phyloP scores from a whole-genome alignment of 2,113 vertebrate genomes.

The Nematolebias whitei region DNA sequence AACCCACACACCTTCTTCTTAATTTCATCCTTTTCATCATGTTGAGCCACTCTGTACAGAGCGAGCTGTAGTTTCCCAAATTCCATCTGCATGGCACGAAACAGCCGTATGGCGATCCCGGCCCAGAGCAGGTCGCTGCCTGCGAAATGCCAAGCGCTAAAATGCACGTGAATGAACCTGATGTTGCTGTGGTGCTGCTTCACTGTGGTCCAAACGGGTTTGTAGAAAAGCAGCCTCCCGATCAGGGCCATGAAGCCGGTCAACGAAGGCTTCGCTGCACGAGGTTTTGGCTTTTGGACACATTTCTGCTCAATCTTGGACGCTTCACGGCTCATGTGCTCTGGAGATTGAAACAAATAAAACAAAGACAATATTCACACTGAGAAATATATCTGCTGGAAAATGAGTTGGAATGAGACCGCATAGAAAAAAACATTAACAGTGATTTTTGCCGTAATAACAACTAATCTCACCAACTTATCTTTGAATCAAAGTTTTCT shows the following conservation, averaged over 20 bases:
- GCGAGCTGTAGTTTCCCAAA: conserved; percentile 86
- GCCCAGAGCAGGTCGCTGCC: conserved; percentile 95
- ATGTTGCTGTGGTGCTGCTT: conserved; percentile 80
- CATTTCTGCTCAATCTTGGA: conserved; percentile 59
- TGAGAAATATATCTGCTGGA: no score
- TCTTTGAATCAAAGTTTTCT: no score
- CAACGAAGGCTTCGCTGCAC: conserved; percentile 43
- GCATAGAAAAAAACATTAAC: no score
- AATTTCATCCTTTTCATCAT: conserved; percentile 59
- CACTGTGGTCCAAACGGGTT: conserved; percentile 79
- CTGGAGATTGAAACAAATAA: conserved; percentile 62
- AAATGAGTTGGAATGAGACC: no score
- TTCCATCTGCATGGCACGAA: conserved; percentile 78
- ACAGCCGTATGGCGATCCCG: conserved; percentile 86
- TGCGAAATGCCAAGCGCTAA: conserved; percentile 94
- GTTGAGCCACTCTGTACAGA: conserved; percentile 81
- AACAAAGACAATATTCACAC: conserved; percentile 15
- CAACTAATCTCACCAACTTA: no score
- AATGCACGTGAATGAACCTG: conserved; percentile 87
- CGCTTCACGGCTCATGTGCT: conserved; percentile 64
- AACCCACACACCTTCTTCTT: conserved; percentile 59
- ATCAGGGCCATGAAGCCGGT: conserved; percentile 66
- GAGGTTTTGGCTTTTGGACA: conserved; percentile 25
- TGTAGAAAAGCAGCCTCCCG: conserved; percentile 83
- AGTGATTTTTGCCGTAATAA: no score